These are phyloP conservation scores for Actinopyga echinites DNA, from an alignment of 53 echinoderm and acorn worm species.

Conservation along the genomic window DNA sequence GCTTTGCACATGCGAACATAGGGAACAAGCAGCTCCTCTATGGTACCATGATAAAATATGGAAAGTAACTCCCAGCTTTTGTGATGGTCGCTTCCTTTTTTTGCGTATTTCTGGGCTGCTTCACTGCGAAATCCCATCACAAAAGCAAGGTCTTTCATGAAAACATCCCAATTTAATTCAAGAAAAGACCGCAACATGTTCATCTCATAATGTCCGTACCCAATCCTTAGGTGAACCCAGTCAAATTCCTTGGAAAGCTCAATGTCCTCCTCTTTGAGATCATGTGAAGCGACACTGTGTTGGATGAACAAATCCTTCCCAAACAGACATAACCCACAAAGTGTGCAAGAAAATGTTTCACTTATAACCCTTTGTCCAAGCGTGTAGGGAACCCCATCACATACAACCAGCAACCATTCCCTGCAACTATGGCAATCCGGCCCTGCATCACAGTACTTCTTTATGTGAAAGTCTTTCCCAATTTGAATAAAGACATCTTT, in stretches of 20 bases:
- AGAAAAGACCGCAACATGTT: conserved; percentile 65
- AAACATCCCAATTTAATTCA: conserved; percentile 62
- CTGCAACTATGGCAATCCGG: not conserved
- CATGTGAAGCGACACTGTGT: not conserved
- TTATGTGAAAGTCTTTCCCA: conserved; percentile 41
- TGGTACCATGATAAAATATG: conserved; percentile 34
- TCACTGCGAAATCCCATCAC: conserved; percentile 55
- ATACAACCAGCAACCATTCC: conserved; percentile 58
- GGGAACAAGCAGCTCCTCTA: conserved; percentile 59
- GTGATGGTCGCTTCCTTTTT: conserved; percentile 61
- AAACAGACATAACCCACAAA: conserved; percentile 33
- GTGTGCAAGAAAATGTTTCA: conserved; percentile 41
- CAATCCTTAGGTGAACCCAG: conserved; percentile 61
- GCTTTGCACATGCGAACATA: conserved; percentile 42
- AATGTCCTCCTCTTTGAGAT: not conserved
- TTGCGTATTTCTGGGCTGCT: conserved; percentile 59
- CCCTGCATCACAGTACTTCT: conserved; percentile 39
- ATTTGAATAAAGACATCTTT: conserved; percentile 49
- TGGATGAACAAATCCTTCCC: not conserved
- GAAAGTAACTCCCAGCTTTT: conserved; percentile 64
- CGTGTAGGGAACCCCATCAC: conserved; percentile 61
- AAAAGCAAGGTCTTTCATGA: conserved; percentile 57
- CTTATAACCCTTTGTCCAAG: conserved; percentile 41
- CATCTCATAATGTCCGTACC: conserved; percentile 75
- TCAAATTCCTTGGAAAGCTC: conserved; percentile 39